Base-by-base conservation (phyloP, 1,140 invertebrate genomes). In the Lucilia sericata region DNA sequence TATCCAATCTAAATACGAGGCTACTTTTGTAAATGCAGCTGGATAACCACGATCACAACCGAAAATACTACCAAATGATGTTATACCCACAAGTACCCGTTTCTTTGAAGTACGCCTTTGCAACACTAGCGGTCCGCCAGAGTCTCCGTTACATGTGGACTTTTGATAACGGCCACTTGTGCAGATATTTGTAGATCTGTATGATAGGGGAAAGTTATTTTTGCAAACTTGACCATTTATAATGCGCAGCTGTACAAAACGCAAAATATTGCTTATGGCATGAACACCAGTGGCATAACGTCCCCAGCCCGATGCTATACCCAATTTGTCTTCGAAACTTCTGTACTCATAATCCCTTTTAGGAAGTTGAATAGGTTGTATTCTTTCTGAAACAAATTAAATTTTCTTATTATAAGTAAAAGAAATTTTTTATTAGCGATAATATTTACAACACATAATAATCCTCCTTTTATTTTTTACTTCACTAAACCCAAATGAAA, bases 1-100 rank as follows among this genome's bases (percentile, higher is more conserved):
- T 83, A 94, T 93, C 93, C 93, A 94, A 84, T 91, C 88, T 55
- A 93, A 87, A 86, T 92, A 94, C 17, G 89, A 91, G 10, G 92
- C 92, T 19, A 94, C 90, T 85, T 93, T 91, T 9, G 93, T 92
- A 84, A 91, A 93, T n/a, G 91, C 93, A 10, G 91, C 91, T 21
- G 93, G 93, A 84, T 90, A 92, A 70, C 92, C 93, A 0, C 87
- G 86, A 86, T 92, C 91, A 86, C 93, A 94, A 14, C 93, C 93
- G 30, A 91, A 88, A 55, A 88, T 90, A 82, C 91, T 91, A 80
- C 92, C 93, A 86, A 93, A 94, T 7, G 93, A 94, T 1, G 91
- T 92, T 14, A 94, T 88, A 70, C 93, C 93, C 75, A 93, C 89
- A 12, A 91, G 85, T 8, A 91, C 86, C 1, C 88, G 86, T 49